These are phyloP conservation scores for Hylyphantes graminicola DNA, from an alignment of 1,140 invertebrate species.

Conservation along the genomic window DNA sequence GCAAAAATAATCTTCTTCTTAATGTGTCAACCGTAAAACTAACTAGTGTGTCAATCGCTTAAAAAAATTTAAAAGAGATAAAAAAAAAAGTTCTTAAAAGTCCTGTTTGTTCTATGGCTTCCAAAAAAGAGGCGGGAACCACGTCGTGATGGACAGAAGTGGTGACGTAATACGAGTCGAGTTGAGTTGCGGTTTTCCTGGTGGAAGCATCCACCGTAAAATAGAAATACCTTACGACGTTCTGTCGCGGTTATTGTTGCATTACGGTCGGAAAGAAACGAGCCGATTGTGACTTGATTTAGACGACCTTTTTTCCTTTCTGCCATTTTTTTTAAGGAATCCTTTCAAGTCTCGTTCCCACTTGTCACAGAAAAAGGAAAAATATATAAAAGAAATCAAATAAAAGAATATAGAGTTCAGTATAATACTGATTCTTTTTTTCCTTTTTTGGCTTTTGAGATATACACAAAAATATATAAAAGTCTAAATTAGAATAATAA, in stretches of 20 bases:
- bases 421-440: neutral
- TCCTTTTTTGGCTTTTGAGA: neutral
- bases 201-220: constrained; percentile 9
- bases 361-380: neutral
- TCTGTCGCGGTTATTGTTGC: constrained; percentile 37
- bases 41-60: constrained; percentile 1
- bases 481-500: too few species aligned
- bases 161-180: constrained; percentile 41
- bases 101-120: neutral
- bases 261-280: constrained; percentile 27
- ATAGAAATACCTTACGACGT: constrained; percentile 26
- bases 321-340: neutral
- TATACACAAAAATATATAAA: neutral
- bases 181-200: constrained; percentile 44
- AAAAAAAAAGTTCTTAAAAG: neutral
- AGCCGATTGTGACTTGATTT: constrained; percentile 43
- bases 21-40: neutral
- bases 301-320: neutral
- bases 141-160: constrained; percentile 30
- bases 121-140: constrained; percentile 18
- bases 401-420: constrained; percentile 2
- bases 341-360: constrained; percentile 16
- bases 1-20: too few species aligned
- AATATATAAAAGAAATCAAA: neutral
- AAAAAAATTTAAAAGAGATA: neutral